Conservation (phyloP, 1,140 invertebrate genomes). For the Meloidogyne floridensis region DNA sequence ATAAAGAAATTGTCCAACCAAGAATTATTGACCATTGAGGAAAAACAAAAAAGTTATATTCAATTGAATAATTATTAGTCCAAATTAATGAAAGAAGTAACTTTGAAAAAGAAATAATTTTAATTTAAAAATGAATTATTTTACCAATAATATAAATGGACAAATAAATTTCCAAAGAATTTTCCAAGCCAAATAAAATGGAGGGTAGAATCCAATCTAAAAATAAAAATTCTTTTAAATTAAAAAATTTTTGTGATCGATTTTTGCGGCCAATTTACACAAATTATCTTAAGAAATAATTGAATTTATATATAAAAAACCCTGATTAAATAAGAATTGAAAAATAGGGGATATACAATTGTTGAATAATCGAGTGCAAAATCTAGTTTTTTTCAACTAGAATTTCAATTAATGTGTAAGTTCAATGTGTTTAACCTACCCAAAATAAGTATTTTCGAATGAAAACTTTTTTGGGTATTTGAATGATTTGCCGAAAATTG, state of each 20-base stretch:
- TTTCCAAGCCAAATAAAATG: conserved; percentile 60
- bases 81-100: conserved; percentile 62
- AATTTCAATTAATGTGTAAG: no score
- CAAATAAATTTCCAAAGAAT: conserved; percentile 64
- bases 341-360: no score
- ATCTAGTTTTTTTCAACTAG: no score
- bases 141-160: conserved; percentile 58
- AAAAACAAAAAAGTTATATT: conserved; percentile 54
- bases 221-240: conserved; percentile 40
- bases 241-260: background rate
- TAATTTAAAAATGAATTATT: background rate
- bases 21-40: conserved; percentile 58
- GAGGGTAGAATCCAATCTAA: conserved; percentile 56
- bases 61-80: conserved; percentile 54
- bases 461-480: no score
- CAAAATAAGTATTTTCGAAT: no score
- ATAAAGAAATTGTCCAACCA: conserved; percentile 58
- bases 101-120: conserved; percentile 24
- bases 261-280: no score
- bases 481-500: no score
- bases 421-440: no score
- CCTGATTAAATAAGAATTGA: no score
- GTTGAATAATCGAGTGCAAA: no score
- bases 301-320: no score
- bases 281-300: no score